phyloP scores from a whole-genome alignment of 1,140 invertebrate genomes.

The Hormaphis cornu region DNA sequence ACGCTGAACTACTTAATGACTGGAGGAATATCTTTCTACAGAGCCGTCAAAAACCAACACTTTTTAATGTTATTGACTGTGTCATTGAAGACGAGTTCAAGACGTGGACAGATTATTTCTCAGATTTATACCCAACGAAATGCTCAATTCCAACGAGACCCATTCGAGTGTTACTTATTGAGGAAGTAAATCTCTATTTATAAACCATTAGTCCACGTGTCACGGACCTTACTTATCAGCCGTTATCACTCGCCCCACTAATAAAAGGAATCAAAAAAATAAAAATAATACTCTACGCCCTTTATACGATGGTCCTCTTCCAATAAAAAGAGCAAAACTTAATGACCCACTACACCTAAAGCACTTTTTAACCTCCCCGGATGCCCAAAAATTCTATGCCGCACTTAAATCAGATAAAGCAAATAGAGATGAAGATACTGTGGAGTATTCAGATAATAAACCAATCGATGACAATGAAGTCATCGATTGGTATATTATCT shows the following conservation, averaged over 20 bases:
- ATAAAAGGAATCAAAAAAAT: not conserved
- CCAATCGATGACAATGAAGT: not conserved
- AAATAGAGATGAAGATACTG: not conserved
- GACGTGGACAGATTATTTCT: not conserved
- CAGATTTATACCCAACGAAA: not conserved
- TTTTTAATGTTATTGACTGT: constrained; percentile 21
- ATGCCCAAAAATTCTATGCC: not conserved
- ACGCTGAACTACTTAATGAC: constrained; percentile 30
- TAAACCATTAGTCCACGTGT: not conserved
- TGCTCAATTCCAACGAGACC: not conserved
- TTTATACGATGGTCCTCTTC: not conserved
- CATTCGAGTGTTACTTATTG: not conserved
- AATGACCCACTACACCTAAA: not conserved
- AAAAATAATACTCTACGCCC: not conserved
- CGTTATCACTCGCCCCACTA: not conserved
- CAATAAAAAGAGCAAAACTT: constrained; percentile 12
- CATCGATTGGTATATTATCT: no score
- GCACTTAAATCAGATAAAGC: not conserved
- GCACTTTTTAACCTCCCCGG: not conserved
- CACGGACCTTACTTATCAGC: not conserved
- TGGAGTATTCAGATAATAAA: not conserved
- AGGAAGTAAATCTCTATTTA: not conserved
- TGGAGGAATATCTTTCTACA: constrained; percentile 30
- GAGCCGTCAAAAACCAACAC: constrained; percentile 19
- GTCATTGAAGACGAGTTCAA: not conserved